phyloP scores from a whole-genome alignment of 2,797 vertebrate genomes.

The Phrynocephalus vlangalii region DNA sequence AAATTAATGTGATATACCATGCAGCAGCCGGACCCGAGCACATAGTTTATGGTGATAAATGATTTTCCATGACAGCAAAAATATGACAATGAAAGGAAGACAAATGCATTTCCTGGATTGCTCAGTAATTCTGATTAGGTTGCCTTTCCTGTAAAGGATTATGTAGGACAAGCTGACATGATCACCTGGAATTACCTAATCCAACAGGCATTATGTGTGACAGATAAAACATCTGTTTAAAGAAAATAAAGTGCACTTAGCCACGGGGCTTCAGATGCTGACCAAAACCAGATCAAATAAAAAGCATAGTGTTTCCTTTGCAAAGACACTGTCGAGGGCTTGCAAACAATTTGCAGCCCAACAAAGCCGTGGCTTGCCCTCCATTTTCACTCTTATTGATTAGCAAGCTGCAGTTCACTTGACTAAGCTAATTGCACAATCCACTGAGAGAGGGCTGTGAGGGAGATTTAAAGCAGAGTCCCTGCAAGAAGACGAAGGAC shows the following conservation, averaged over 20 bases:
- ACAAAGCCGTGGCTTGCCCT: neutral
- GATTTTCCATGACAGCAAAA: slow-evolving; percentile 58
- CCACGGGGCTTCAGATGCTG: slow-evolving; percentile 36
- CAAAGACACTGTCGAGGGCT: slow-evolving; percentile 35
- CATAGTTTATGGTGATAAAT: slow-evolving; percentile 61
- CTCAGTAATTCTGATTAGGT: slow-evolving; percentile 45
- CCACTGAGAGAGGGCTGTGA: neutral
- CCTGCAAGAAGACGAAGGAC: neutral
- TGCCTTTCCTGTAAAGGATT: slow-evolving; percentile 59
- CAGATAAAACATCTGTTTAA: slow-evolving; percentile 69
- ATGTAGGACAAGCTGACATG: slow-evolving; percentile 61
- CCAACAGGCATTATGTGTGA: slow-evolving; percentile 63
- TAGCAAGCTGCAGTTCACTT: slow-evolving; percentile 39
- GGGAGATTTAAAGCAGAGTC: slow-evolving; percentile 41
- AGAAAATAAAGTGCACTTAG: slow-evolving; percentile 61
- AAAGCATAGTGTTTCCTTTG: slow-evolving; percentile 27
- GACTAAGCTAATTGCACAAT: slow-evolving; percentile 26
- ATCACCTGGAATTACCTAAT: slow-evolving; percentile 71
- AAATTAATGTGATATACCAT: slow-evolving; percentile 54
- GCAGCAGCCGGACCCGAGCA: slow-evolving; percentile 53
- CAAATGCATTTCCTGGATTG: slow-evolving; percentile 61
- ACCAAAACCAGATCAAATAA: slow-evolving; percentile 63
- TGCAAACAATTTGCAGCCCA: slow-evolving; percentile 43
- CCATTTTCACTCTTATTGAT: slow-evolving; percentile 36
- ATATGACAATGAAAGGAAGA: slow-evolving; percentile 65